Percentiles rank a stretch among this genome's conserved stretches.
These are phyloP conservation scores for Brachionichthys hirsutus DNA, from an alignment of 2,113 vertebrate species.

Conservation along the genomic window DNA sequence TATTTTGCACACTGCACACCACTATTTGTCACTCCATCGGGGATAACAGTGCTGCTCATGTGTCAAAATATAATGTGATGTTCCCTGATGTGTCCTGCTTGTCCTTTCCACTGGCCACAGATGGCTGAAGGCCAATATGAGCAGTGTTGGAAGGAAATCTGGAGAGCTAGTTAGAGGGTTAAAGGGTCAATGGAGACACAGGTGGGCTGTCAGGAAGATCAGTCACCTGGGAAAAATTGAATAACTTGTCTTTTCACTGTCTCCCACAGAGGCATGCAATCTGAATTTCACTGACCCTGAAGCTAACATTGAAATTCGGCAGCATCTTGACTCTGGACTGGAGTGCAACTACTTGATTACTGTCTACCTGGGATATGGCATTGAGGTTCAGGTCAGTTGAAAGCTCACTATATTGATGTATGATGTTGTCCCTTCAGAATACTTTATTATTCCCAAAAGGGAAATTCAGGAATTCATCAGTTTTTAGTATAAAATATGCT, in stretches of 20 bases:
- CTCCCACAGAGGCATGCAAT: constrained; percentile 84
- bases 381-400: constrained; percentile 92
- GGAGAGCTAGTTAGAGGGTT: constrained; percentile 62
- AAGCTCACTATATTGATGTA: neutral
- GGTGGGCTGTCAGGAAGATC: constrained; percentile 65
- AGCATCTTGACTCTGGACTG: constrained; percentile 73
- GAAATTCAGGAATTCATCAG: too few relatives aligned
- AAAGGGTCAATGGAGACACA: constrained; percentile 56
- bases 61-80: constrained; percentile 74
- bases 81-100: constrained; percentile 61
- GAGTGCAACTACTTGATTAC: constrained; percentile 92
- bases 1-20: constrained; percentile 47
- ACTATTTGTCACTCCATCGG: constrained; percentile 33
- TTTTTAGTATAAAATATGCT: neutral
- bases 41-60: constrained; percentile 63
- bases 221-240: constrained; percentile 53
- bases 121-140: constrained; percentile 55
- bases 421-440: constrained; percentile 1
- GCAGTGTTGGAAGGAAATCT: constrained; percentile 52
- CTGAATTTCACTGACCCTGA: constrained; percentile 90
- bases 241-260: constrained; percentile 64
- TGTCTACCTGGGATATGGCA: constrained; percentile 92
- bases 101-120: constrained; percentile 51
- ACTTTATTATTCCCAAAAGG: too few relatives aligned
- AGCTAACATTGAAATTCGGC: constrained; percentile 85